Base-by-base conservation (phyloP, 2,888 invertebrate species). In the Sepioteuthis lessoniana region DNA sequence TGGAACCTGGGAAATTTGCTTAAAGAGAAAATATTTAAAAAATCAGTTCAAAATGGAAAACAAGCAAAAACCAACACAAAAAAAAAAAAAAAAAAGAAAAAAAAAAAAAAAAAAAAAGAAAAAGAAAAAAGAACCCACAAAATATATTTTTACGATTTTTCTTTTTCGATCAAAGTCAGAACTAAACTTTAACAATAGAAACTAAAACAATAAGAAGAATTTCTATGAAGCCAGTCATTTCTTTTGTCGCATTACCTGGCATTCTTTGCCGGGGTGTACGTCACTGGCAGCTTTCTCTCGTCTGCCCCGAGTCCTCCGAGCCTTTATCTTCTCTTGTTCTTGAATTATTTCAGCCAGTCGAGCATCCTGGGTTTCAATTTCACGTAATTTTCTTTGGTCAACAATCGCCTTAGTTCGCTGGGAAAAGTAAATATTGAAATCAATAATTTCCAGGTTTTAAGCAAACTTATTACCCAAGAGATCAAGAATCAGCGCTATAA, bases 291-390 rank as follows among this genome's bases (percentile, higher is more conserved):
- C 92, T 46, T 47, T 92, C n/a, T 92, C 92, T 93, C 95, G 95
- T 94, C 96, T 96, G 91, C 95, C 95, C 94, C 96, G 96, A n/a
- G 95, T 95, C 94, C 96, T 96, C 94, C 95, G 95, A 38, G 95
- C 94, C 94, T 95, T 95, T 25, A 97, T 94, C 94, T 96, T 96
- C 94, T 97, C 97, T 94, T 97, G 96, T 94, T 97, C 97, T 91
- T 97, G 97, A 92, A 97, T 96, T 60, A 97, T 96, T 94, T 96
- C 95, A 0, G 97, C 97, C 50, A 97, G 95, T 94, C 96, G 95
- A 50, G 96, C 96, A 95, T 97, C 97, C 94, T 97, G 96, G 50
- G 95, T 95, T 94, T 96, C 96, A 31, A 97, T 96, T 93, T 96
- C 96, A 35, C 95, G 95, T 42, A 96, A 94, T 94, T 96, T 97